Evolutionary conservation across 2,888 invertebrate species (phyloP).

Genomic region (Stenchaetothrips biformis): DNA sequence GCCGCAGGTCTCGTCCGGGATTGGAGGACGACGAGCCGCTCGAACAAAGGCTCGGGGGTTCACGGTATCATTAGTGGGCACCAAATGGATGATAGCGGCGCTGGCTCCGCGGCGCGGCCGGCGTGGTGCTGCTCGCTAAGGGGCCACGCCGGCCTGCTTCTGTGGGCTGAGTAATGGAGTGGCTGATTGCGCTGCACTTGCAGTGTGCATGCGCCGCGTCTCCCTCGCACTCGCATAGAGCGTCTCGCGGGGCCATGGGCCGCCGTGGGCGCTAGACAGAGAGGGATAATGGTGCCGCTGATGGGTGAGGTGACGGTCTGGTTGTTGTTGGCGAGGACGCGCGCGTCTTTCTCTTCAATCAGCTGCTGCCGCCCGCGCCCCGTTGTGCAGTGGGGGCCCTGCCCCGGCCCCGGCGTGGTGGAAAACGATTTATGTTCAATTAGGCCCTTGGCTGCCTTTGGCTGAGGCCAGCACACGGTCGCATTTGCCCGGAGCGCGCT

Average conservation of each 20-base stretch:
- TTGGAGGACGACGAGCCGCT: not conserved
- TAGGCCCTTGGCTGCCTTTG: not conserved
- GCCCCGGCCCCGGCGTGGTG: not conserved
- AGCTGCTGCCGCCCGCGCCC: not conserved
- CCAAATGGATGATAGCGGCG: not conserved
- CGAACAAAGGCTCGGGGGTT: not conserved
- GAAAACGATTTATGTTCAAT: constrained; percentile 16
- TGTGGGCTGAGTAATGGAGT: not conserved
- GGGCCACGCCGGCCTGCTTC: not conserved
- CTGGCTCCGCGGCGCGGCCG: not conserved
- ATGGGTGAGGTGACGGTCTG: too few relatives aligned
- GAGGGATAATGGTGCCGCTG: not conserved
- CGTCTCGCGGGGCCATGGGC: not conserved
- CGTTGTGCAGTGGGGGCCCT: not conserved
- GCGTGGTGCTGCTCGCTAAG: too few relatives aligned
- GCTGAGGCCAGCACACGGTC: too few relatives aligned
- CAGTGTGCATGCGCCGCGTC: not conserved
- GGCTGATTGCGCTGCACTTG: not conserved
- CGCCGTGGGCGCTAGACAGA: not conserved
- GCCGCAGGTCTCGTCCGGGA: not conserved
- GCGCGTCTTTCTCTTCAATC: too few relatives aligned
- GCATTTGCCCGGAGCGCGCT: not conserved
- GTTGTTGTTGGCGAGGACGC: too few relatives aligned
- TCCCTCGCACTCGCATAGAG: not conserved
- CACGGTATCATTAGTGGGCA: not conserved